phyloP scores from a whole-genome alignment of 2,888 invertebrate genomes.

The Drosophila diplacantha region DNA sequence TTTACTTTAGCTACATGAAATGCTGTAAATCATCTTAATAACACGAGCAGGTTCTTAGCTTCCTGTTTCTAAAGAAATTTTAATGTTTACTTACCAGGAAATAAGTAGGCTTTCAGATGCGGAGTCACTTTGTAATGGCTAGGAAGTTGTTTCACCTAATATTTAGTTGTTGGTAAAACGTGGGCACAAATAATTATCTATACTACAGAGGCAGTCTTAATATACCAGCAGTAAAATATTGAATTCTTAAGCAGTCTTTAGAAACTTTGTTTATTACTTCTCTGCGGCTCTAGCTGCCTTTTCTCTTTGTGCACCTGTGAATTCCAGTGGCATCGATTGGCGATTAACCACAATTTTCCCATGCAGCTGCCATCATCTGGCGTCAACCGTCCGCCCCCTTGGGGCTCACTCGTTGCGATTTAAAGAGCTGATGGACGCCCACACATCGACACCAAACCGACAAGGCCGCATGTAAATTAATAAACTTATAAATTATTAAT shows the following conservation, averaged over 20 bases:
- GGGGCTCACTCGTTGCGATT: slow-evolving; percentile 21
- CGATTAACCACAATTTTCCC: slow-evolving; percentile 33
- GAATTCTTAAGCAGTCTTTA: neutral
- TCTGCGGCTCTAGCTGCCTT: neutral
- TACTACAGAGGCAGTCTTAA: neutral
- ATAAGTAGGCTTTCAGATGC: neutral
- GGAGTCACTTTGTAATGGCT: neutral
- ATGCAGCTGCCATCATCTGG: slow-evolving; percentile 16
- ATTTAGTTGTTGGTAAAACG: neutral
- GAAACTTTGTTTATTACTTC: too few relatives aligned
- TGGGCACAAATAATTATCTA: slow-evolving; percentile 3
- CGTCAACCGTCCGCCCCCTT: neutral
- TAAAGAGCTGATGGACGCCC: slow-evolving; percentile 27
- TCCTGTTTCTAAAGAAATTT: neutral
- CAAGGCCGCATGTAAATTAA: slow-evolving; percentile 55
- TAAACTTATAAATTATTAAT: slow-evolving; percentile 69
- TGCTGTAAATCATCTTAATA: too few relatives aligned
- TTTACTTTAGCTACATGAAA: neutral
- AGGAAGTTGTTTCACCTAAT: neutral
- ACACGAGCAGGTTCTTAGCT: too few relatives aligned
- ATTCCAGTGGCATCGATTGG: slow-evolving; percentile 26
- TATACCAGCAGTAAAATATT: neutral
- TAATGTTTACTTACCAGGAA: neutral
- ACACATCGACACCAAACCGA: slow-evolving; percentile 13
- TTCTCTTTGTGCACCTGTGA: slow-evolving; percentile 2